A percentile compares a stretch with the other conserved stretches of the same genome.
phyloP scores from a whole-genome alignment of 2,797 vertebrate species.

The Denticeps clupeoides region DNA sequence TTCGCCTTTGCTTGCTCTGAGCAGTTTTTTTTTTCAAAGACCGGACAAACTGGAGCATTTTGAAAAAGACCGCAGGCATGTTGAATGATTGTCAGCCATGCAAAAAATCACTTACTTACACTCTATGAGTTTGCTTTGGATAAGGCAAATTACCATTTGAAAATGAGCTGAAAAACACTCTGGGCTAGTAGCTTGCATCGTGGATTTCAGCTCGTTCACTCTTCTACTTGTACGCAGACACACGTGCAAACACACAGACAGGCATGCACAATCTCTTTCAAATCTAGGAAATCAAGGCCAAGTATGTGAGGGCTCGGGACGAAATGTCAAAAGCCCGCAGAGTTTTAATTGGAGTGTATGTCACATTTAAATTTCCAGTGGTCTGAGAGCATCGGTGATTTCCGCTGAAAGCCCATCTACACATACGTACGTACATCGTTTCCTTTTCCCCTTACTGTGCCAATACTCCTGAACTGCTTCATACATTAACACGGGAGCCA shows the following conservation, averaged over 20 bases:
- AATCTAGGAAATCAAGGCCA: slow-evolving; percentile 6
- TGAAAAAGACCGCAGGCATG: slow-evolving; percentile 77
- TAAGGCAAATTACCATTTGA: slow-evolving; percentile 97
- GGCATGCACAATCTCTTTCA: slow-evolving; percentile 24
- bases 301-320: slow-evolving; percentile 8
- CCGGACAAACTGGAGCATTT: slow-evolving; percentile 82
- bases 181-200: slow-evolving; percentile 79
- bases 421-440: neutral
- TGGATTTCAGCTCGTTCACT: slow-evolving; percentile 69
- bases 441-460: neutral
- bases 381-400: neutral
- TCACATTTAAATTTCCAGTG: slow-evolving; percentile 9
- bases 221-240: slow-evolving; percentile 13
- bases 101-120: slow-evolving; percentile 99
- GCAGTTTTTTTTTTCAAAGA: slow-evolving; percentile 66
- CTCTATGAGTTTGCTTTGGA: slow-evolving; percentile 84
- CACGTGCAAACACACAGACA: slow-evolving; percentile 17
- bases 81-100: slow-evolving; percentile 91
- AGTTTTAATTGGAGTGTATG: slow-evolving; percentile 17
- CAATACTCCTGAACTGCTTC: no score
- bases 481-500: no score
- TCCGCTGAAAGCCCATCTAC: neutral
- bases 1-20: slow-evolving; percentile 61
- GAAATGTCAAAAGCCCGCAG: slow-evolving; percentile 23
- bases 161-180: slow-evolving; percentile 92